phyloP scores from a whole-genome alignment of 2,888 invertebrate species.

The Silvanus unidentatus region DNA sequence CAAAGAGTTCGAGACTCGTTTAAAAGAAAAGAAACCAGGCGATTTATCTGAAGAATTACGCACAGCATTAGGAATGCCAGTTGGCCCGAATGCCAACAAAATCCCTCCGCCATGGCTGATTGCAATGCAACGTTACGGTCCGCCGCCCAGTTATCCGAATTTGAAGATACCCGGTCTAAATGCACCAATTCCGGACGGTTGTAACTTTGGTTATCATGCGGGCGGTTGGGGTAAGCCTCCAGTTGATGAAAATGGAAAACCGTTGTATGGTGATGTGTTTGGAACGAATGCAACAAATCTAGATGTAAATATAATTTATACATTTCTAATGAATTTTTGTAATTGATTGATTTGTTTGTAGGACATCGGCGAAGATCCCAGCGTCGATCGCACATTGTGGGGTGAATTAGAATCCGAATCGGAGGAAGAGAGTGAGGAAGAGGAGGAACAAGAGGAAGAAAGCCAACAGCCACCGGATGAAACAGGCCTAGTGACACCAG shows the following conservation, averaged over 20 bases:
- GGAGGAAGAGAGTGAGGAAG: slow-evolving; percentile 66
- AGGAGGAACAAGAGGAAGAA: slow-evolving; percentile 63
- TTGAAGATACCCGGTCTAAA: slow-evolving; percentile 96
- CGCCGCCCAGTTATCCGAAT: slow-evolving; percentile 98
- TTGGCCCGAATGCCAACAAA: slow-evolving; percentile 87
- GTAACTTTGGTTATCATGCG: slow-evolving; percentile 98
- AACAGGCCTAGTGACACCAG: slow-evolving; percentile 86
- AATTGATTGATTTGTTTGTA: slow-evolving; percentile 28
- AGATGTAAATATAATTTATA: slow-evolving; percentile 53
- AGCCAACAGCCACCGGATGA: slow-evolving; percentile 57
- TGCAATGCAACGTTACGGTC: slow-evolving; percentile 97
- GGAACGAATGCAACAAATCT: slow-evolving; percentile 72
- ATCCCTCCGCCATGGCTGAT: slow-evolving; percentile 91
- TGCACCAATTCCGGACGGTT: slow-evolving; percentile 95
- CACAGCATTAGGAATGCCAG: slow-evolving; percentile 97
- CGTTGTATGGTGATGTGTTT: slow-evolving; percentile 98
- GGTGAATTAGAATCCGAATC: slow-evolving; percentile 94
- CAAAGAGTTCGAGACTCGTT: slow-evolving; percentile 95
- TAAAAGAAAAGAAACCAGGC: slow-evolving; percentile 98
- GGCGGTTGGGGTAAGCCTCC: slow-evolving; percentile 99
- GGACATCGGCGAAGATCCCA: slow-evolving; percentile 70
- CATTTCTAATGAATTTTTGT: slow-evolving; percentile 7
- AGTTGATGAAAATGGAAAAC: slow-evolving; percentile 96
- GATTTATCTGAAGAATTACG: slow-evolving; percentile 93
- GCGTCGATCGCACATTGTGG: slow-evolving; percentile 92